phyloP scores from a whole-genome alignment of 1,140 invertebrate species.

The Euborellia annulipes region DNA sequence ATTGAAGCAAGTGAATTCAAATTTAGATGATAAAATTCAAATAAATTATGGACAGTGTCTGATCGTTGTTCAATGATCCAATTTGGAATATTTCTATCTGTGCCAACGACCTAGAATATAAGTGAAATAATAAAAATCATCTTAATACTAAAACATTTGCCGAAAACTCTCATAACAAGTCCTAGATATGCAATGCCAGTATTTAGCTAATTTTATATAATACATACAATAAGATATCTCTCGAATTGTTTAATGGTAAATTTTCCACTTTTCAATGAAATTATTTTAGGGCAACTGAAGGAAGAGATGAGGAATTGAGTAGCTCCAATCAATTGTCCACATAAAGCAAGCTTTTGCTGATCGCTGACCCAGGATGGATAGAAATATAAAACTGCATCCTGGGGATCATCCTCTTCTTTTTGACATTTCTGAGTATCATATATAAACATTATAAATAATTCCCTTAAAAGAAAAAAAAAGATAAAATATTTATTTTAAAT shows the following conservation, averaged over 20 bases:
- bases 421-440: constrained; percentile 64
- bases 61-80: constrained; percentile 59
- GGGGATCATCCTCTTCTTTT: constrained; percentile 69
- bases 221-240: constrained; percentile 55
- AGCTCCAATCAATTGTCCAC: constrained; percentile 67
- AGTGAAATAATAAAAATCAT: constrained; percentile 11
- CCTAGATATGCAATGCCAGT: background rate
- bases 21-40: constrained; percentile 64
- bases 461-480: constrained; percentile 34
- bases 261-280: constrained; percentile 67
- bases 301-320: constrained; percentile 55
- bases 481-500: background rate
- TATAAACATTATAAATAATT: constrained; percentile 76
- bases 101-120: constrained; percentile 52
- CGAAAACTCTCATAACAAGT: background rate
- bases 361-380: constrained; percentile 73
- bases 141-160: too few relatives aligned
- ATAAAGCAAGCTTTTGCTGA: constrained; percentile 57
- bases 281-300: constrained; percentile 52
- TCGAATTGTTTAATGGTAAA: constrained; percentile 64
- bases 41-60: constrained; percentile 47
- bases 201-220: background rate
- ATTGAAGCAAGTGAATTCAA: constrained; percentile 42
- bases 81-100: constrained; percentile 67
- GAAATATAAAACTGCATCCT: constrained; percentile 71